phyloP scores from a whole-genome alignment of 2,888 invertebrate genomes.

The Piscicola geometra region DNA sequence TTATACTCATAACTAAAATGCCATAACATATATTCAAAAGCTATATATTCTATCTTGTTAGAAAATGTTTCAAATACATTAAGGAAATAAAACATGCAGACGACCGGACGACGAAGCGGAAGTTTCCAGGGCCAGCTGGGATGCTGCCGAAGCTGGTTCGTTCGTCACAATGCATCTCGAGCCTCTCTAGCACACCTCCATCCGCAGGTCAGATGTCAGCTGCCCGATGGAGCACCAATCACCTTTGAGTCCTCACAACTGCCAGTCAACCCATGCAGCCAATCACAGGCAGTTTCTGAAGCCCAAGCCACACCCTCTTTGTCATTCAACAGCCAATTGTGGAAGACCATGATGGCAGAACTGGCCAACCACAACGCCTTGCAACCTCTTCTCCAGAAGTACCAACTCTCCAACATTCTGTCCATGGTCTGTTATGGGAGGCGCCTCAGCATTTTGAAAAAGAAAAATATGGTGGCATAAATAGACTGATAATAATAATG shows the following conservation, averaged over 20 bases:
- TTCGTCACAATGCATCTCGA: no score
- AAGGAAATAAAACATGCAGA: background rate
- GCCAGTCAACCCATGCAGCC: background rate
- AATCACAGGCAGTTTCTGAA: background rate
- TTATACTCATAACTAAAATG: no score
- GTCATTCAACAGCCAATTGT: background rate
- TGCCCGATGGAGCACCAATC: background rate
- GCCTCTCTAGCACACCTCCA: background rate
- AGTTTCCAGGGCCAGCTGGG: background rate
- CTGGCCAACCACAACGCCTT: background rate
- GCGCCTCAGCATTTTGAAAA: background rate
- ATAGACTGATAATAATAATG: no score
- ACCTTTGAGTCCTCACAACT: background rate
- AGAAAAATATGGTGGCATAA: no score
- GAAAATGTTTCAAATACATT: no score
- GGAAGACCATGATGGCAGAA: background rate
- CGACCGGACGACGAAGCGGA: background rate
- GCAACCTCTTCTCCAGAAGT: background rate
- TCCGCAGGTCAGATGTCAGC: background rate
- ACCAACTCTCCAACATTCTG: background rate
- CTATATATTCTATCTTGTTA: no score
- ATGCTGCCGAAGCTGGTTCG: background rate
- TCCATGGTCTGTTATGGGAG: background rate
- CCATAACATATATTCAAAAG: no score
- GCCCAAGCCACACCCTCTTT: background rate